phyloP scores from a whole-genome alignment of 2,113 vertebrate genomes.

The Montifringilla adamsi region DNA sequence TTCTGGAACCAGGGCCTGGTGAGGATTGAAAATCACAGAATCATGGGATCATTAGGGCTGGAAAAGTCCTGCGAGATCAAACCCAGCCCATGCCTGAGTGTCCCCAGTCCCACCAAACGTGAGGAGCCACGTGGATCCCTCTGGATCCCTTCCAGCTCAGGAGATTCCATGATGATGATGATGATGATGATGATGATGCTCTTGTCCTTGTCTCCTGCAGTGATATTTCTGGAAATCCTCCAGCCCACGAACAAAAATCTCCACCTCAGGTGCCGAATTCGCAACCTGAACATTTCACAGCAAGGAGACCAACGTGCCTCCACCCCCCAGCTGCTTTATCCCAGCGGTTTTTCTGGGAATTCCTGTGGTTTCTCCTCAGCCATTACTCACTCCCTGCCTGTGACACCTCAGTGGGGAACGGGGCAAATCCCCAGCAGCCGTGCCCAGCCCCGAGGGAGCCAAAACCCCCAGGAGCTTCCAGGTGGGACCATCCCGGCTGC shows the following conservation, averaged over 20 bases:
- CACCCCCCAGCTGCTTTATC: fast-evolving
- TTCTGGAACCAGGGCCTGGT: not conserved
- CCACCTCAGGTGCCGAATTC: fast-evolving
- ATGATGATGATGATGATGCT: not conserved
- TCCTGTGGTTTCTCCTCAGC: not conserved
- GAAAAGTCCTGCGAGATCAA: not conserved
- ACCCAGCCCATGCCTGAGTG: not conserved
- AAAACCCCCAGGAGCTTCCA: not conserved
- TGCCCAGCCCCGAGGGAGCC: not conserved
- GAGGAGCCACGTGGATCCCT: not conserved
- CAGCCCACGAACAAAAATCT: not conserved
- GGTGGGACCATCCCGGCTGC: not conserved
- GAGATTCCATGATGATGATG: not conserved
- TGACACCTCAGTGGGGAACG: not conserved
- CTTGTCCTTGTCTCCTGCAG: not conserved
- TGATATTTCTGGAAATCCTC: not conserved
- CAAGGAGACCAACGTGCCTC: fast-evolving
- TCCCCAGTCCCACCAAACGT: fast-evolving
- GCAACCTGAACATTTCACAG: not conserved
- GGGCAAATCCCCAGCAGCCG: not conserved
- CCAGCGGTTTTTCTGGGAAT: fast-evolving
- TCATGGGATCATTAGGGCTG: fast-evolving
- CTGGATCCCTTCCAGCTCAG: not conserved
- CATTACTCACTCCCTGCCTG: fast-evolving
- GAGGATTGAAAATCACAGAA: not conserved